Base-by-base conservation (phyloP, 2,888 invertebrate species). In the Harpalus rubripes region DNA sequence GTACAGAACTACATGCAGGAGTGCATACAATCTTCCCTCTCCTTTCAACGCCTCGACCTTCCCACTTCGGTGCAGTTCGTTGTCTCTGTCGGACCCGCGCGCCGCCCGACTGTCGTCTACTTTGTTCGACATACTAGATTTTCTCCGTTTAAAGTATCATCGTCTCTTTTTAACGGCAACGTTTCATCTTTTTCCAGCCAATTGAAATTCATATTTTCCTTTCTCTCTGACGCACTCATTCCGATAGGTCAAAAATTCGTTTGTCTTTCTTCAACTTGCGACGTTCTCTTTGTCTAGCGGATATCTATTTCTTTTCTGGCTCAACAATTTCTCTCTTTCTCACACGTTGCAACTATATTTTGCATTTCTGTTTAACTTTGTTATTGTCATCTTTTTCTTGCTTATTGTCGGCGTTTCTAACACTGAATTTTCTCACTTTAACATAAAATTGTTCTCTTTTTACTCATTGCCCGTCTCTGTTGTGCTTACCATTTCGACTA, bases 321-420 rank as follows among this genome's bases (percentile, higher is more conserved):
- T 76, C 68, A 44, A 86, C 89, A 88, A 89, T 89, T 91, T 91
- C 90, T 93, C 93, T 91, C 92, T 90, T 92, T 93, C 92, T 91
- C 90, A 90, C 92, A 91, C 92, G 92, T 92, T 91, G 91, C 91
- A 90, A 89, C 88, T 88, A 87, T 90, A 90, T 92, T 91, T 91
- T 90, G 92, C 91, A 89, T 92, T 91, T 91, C 92, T 85, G 74
- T 85, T 86, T 86, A 85, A 78, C 85, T 85, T 68, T 87, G 86
- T 79, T 86, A 87, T 87, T 87, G 88, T 88, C 88, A 87, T 88
- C 89, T 88, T 88, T 88, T 88, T 89, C 88, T 87, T 85, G 85
- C 85, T 85, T 85, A 85, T 85, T 85, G 85, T 85, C 85, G 85
- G 85, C 80, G 85, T 85, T 85, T 85, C 85, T 86, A 86, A 86